Conservation (phyloP, 2,797 vertebrate species). For the Oreochromis mossambicus region DNA sequence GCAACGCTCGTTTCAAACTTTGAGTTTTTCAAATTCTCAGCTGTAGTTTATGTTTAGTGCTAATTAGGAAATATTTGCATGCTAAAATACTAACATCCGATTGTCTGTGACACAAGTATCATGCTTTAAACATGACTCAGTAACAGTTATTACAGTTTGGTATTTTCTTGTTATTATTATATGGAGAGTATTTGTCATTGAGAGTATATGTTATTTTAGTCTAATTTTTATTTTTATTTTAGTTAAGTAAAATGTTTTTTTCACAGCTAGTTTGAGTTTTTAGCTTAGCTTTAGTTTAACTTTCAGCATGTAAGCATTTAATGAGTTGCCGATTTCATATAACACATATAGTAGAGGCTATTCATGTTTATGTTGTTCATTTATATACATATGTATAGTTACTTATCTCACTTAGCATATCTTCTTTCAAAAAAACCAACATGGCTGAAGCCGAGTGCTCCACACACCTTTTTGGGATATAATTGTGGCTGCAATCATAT, state of each 20-base stretch:
- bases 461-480: not conserved
- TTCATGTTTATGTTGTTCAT: not conserved
- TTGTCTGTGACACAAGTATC: not conserved
- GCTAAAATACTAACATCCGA: not conserved
- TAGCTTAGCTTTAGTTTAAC: not conserved
- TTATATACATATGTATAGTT: not conserved
- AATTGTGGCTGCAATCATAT: not conserved
- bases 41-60: not conserved
- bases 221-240: not conserved
- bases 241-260: not conserved
- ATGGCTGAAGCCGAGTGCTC: not conserved
- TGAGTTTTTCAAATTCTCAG: not conserved
- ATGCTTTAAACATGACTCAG: not conserved
- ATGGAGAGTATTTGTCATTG: not conserved
- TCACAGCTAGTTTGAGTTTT: not conserved
- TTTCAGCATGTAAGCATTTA: not conserved
- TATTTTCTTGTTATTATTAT: not conserved
- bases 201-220: not conserved
- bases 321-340: not conserved
- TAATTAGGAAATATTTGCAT: not conserved
- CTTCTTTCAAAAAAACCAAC: not conserved
- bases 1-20: not conserved
- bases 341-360: not conserved
- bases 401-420: not conserved
- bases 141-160: not conserved